Base-by-base conservation (phyloP, 2,797 vertebrate genomes). In the Molossus alvarezi region DNA sequence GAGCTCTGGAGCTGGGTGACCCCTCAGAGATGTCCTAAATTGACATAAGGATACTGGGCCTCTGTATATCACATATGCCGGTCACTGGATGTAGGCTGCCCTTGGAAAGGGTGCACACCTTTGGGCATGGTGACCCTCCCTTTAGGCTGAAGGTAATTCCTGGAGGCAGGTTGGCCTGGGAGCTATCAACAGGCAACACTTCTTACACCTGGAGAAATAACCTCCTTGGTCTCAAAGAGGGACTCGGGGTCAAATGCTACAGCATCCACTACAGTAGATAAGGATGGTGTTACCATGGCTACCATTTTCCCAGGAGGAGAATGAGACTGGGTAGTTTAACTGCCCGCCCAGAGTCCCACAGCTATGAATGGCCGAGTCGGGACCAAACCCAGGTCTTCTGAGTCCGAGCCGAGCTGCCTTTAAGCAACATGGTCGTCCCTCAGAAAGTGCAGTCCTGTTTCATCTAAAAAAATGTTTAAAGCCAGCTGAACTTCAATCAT, bases 401-500 rank as follows among this genome's bases (percentile, higher is more conserved):
- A 60, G 45, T 76, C 60, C 27, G 48, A 85, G 65, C 27, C 48
- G 90, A 12, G 29, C 41, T 90, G 58, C 55, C 29, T 79, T 83
- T 57, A 62, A 88, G 87, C 29, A 41, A 48, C 3, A 20, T 3
- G 81, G 57, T 33, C 53, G 11, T 67, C 86, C 62, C 33, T 94
- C n/a, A 55, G 57, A 60, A 87, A 55, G 7, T 48, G 20, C 75
- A 57, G n/a, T n/a, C 20, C 41, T 48, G 45, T 71, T 95, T 86
- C 45, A 77, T 71, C 41, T 86, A 1, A 48, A 73, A 90, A 83
- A 71, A n/a, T 25, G 51, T 33, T 45, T 77, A 53, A 91, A 94
- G 45, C 6, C 77, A 75, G 25, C 37, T 86, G 82, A 88, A 69
- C 41, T 79, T 92, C 33, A 81, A 12, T 80, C 23, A 37, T 25